A percentile compares a stretch with the other conserved stretches of the same genome.
Conservation (phyloP, 2,113 vertebrate species). For the Balaenoptera acutorostrata region DNA sequence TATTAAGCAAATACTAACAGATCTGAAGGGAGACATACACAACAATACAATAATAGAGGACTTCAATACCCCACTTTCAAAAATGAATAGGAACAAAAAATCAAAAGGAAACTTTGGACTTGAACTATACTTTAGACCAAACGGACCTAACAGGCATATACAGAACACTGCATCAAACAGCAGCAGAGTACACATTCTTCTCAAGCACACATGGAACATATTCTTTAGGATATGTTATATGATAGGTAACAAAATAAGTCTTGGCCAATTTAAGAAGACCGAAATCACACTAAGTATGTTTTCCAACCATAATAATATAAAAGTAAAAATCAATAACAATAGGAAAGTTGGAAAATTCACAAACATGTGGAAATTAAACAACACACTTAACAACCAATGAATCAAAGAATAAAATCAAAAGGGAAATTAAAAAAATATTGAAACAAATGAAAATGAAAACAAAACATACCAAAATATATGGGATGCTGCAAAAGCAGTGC, state of each 20-base stretch:
- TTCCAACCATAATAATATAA: background rate
- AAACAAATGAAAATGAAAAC: background rate
- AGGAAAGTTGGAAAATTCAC: background rate
- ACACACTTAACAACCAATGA: background rate
- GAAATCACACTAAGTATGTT: background rate
- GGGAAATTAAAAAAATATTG: background rate
- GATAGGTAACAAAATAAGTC: background rate
- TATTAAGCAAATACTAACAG: background rate
- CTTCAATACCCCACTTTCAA: background rate
- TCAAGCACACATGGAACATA: background rate
- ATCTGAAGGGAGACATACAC: background rate
- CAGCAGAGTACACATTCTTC: background rate
- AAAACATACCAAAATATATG: background rate
- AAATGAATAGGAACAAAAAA: background rate
- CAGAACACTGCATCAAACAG: background rate
- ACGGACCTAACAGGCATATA: background rate
- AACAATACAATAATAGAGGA: background rate
- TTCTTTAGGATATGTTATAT: background rate
- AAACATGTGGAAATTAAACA: background rate
- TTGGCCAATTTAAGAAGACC: background rate
- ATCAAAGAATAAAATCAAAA: background rate
- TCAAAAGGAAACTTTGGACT: background rate
- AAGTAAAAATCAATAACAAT: background rate
- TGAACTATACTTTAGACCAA: background rate
- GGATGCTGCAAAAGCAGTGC: background rate